Evolutionary conservation across 2,113 vertebrate genomes (phyloP).

Genomic region (Octodon degus): DNA sequence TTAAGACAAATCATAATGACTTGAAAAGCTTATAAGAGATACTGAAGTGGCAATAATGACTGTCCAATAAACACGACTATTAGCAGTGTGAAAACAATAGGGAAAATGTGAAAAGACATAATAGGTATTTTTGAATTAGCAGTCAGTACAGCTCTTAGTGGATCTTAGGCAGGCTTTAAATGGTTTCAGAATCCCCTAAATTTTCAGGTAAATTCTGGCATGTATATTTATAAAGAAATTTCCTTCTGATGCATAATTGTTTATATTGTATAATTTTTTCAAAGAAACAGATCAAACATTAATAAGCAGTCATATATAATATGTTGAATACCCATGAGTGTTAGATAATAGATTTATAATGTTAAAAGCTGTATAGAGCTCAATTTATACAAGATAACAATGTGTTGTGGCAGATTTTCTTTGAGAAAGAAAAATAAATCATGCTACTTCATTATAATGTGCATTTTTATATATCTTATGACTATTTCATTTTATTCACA

Average conservation of each 20-base stretch:
- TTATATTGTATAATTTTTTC: not conserved
- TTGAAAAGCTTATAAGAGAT: not conserved
- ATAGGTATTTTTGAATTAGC: not conserved
- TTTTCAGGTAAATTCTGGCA: not conserved
- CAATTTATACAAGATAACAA: not conserved
- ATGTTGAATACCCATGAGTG: not conserved
- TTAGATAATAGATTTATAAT: not conserved
- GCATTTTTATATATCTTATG: not conserved
- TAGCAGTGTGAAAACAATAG: not conserved
- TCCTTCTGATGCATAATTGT: not conserved
- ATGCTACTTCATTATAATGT: not conserved
- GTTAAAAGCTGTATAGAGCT: not conserved
- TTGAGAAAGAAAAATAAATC: not conserved
- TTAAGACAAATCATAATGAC: not conserved
- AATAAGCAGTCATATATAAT: not conserved
- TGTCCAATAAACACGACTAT: not conserved
- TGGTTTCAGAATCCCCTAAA: not conserved
- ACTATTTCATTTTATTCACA: not conserved
- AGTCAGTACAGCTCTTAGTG: not conserved
- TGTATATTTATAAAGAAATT: not conserved
- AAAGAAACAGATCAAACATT: not conserved
- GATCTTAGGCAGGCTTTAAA: not conserved
- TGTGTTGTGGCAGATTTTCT: not conserved
- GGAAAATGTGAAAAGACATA: not conserved
- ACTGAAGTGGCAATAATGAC: not conserved